Conservation (phyloP, 2,113 vertebrate genomes). For the Brachypodius melanocephalos region DNA sequence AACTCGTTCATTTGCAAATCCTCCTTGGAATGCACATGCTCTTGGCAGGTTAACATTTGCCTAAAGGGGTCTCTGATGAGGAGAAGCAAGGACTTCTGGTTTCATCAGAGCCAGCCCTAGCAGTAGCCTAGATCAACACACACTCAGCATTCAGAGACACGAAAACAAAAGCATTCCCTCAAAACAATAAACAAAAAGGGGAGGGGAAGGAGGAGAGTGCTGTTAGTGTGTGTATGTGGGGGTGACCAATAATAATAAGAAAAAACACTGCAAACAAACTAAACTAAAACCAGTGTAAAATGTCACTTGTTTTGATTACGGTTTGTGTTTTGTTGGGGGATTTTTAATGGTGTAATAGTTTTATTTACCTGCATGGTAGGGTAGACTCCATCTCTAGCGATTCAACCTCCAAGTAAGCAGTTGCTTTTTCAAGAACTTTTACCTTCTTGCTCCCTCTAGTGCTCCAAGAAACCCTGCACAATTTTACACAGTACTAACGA, state of each 20-base stretch:
- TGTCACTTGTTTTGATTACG: neutral
- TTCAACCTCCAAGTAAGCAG: neutral
- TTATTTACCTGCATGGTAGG: neutral
- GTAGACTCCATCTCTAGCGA: neutral
- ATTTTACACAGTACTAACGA: neutral
- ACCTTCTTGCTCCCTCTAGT: slow-evolving; percentile 48
- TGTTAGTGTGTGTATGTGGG: neutral
- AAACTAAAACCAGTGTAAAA: neutral
- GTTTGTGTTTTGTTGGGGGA: neutral
- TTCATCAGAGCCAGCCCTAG: neutral
- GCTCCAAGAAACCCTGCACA: neutral
- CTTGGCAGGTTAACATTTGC: slow-evolving; percentile 58
- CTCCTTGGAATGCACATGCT: slow-evolving; percentile 7
- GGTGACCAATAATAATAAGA: neutral
- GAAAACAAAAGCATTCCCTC: neutral
- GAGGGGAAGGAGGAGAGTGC: neutral
- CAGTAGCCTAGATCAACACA: neutral
- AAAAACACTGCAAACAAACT: neutral
- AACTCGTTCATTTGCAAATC: slow-evolving; percentile 29
- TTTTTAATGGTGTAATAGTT: neutral
- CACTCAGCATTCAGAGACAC: neutral
- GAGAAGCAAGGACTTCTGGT: slow-evolving; percentile 22
- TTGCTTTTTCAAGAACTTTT: neutral
- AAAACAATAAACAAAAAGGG: neutral
- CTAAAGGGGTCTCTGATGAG: slow-evolving; percentile 29